Evolutionary conservation across 37 sponge, comb jelly and placozoan genomes (phyloP).

Genomic region (Ianthella basta): DNA sequence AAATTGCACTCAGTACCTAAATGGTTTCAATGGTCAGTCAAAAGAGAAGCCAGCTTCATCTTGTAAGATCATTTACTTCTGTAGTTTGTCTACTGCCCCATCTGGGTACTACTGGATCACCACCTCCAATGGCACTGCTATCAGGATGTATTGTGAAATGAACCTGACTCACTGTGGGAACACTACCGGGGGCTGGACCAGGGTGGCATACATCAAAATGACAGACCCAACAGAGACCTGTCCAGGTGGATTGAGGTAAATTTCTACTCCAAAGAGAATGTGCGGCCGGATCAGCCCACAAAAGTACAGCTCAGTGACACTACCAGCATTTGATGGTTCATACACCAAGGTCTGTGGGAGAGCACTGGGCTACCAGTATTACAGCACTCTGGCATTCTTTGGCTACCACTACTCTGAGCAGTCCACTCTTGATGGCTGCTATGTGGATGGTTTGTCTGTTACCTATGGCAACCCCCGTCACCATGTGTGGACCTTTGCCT

Average conservation of each 20-base stretch:
- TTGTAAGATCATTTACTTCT: too few relatives aligned
- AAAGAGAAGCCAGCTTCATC: too few relatives aligned
- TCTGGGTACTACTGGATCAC: neutral
- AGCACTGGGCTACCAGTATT: neutral
- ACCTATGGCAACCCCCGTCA: constrained; percentile 4
- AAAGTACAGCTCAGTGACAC: neutral
- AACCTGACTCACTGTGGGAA: neutral
- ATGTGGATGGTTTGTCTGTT: constrained; percentile 23
- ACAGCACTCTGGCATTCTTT: neutral
- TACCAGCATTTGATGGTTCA: neutral
- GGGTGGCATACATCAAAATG: constrained; percentile 41
- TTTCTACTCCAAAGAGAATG: neutral
- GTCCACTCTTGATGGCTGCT: neutral
- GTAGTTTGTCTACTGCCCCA: neutral
- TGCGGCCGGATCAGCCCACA: neutral
- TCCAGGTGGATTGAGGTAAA: neutral
- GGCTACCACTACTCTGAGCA: too few relatives aligned
- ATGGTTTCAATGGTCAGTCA: too few relatives aligned
- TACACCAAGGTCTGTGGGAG: constrained; percentile 23
- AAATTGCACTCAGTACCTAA: too few relatives aligned
- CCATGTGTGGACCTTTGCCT: constrained; percentile 14
- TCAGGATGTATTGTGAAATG: constrained; percentile 13
- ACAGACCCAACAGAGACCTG: constrained; percentile 25
- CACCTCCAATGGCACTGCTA: neutral
- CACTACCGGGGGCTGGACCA: constrained; percentile 29